Evolutionary conservation across 1,140 invertebrate genomes (phyloP), one percentile per base, ranked within the genome.

Genomic region (Megalonaias nervosa): DNA sequence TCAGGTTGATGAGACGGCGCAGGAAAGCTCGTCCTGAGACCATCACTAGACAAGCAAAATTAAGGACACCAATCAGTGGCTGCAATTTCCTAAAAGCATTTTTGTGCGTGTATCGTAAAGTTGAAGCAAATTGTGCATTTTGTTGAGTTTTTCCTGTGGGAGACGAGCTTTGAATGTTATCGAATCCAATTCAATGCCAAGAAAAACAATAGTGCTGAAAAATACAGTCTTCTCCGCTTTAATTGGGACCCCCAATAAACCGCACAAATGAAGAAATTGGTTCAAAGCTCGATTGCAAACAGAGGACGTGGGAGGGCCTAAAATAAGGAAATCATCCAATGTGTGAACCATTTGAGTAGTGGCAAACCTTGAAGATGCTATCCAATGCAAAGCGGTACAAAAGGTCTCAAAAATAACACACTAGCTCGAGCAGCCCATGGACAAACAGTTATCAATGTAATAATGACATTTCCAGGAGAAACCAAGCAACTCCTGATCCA

Each of bases 31-130:
- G 60, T 6, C 77, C 77, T 17, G 79, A 75, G 3, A 81, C n/a
- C 0, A 77, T 68, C 2, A 81, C 79, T 19, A 21, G 60, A 60
- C 71, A 77, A 17, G 68, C 66, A 58, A 81, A 81, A 60, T 81
- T 81, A 16, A 81, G 56, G 2, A 73, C 21, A 21, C 74, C 79
- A 15, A 81, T n/a, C 1, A 77, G 26, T 17, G 79, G 77, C 61
- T 77, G 79, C 17, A 81, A 57, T 59, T 81, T 48, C 16, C 56
- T 59, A 13, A 73, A 38, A 13, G 73, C 61, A 61, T 67, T 60
- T 67, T 77, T 60, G 13, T 55, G 17, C 16, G 3, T 15, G 23
- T 58, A 56, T 57, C 62, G 64, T 16, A 75, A 4, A 38, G 59
- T 26, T 70, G 48, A 19, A 80, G 23, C 0, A 21, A 15, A 1